Base-by-base conservation (phyloP, 2,113 vertebrate genomes). In the Hassar affinis region DNA sequence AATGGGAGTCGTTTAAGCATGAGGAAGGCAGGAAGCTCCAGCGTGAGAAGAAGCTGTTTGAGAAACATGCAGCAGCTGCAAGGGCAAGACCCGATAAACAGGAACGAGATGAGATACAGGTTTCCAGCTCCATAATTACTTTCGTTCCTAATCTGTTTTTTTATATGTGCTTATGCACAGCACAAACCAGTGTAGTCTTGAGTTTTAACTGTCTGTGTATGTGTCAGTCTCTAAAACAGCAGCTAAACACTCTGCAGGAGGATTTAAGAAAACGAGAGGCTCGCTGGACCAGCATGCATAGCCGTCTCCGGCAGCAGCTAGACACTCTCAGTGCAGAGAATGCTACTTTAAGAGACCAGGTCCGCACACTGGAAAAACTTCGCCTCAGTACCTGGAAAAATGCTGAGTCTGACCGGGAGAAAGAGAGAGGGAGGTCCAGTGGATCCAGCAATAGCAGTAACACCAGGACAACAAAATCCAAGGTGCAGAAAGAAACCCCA, bases 21-120 rank as follows among this genome's bases (percentile, higher is more conserved):
- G 97, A 96, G 66, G 97, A 98, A 93, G 95, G 84, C n/a, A 94
- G 91, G 88, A 98, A 96, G 88, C 87, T 99, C 72, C 97, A 96
- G 88, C 97, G 94, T 85, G 97, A 98, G 64, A 96, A 95, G 20
- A 96, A 94, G 92, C 89, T 98, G 86, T 98, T 99, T 92, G 96
- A 98, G 90, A 98, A 94, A 72, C 96, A 99, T 6, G 89, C 93
- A 0, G 90, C 92, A 25, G 94, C 94, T 4, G 94, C 93, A 54
- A 94, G 96, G 92, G 94, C 96, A 66, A 92, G 96, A 27, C 98
- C 98, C 10, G 97, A 98, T 92, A 98, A 97, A 92, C 98, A 94
- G 81, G 97, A 99, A 78, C 95, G 98, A 38, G 96, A 97, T 89
- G 97, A 99, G 92, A 98, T 98, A 86, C 97, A 98, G 96, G 98